Percentiles rank a stretch among this genome's conserved stretches.
Evolutionary conservation across 2,113 vertebrate species (phyloP).

Genomic region (Cariama cristata): DNA sequence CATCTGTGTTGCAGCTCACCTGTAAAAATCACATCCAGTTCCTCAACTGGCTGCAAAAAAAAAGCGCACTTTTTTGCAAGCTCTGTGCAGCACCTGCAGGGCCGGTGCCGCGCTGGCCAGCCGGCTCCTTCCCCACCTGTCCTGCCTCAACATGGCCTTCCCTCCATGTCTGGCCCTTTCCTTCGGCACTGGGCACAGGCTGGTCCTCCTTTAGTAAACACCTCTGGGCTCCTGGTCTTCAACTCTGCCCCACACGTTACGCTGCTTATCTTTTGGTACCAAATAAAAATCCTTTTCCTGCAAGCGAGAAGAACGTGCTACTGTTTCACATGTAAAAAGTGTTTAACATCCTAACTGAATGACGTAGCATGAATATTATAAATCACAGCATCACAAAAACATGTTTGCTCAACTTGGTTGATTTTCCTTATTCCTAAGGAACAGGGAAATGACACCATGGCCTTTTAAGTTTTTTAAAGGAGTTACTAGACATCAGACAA

Average conservation of each 20-base stretch:
- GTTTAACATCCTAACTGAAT: constrained; percentile 26
- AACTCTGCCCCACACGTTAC: fast-evolving
- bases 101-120: background rate
- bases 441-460: background rate
- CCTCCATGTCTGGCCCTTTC: background rate
- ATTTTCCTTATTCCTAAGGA: constrained; percentile 7
- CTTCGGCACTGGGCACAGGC: background rate
- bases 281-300: background rate
- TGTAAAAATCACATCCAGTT: background rate
- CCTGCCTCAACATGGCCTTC: background rate
- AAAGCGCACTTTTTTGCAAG: background rate
- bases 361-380: background rate
- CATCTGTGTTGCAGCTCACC: background rate
- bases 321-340: background rate
- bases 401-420: constrained; percentile 16
- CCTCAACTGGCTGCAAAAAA: background rate
- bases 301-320: background rate
- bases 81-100: background rate
- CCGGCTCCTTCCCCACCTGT: background rate
- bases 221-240: background rate
- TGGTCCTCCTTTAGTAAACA: background rate
- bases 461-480: constrained; percentile 36
- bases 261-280: background rate
- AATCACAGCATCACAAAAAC: constrained; percentile 15
- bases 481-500: constrained; percentile 58